These are phyloP conservation scores for Blastobasis lacticolella DNA, from an alignment of 2,888 invertebrate species.

Conservation along the genomic window DNA sequence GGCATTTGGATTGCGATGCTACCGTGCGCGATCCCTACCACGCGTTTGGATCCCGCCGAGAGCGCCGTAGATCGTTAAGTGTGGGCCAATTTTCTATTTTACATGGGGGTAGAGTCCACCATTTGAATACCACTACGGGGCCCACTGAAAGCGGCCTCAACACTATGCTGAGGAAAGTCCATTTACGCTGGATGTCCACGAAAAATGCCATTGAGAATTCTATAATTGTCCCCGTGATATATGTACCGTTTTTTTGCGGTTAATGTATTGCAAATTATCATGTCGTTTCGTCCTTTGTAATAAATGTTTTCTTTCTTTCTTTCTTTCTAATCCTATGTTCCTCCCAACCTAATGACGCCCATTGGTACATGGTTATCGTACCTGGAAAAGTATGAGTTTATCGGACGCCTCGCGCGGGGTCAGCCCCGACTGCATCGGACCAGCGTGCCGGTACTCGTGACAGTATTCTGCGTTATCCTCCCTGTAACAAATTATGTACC, in stretches of 20 bases:
- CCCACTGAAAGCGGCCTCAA: too few species aligned
- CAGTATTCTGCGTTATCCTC: constrained; percentile 88
- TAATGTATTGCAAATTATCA: background rate
- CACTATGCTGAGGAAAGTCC: too few species aligned
- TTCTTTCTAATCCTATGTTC: too few species aligned
- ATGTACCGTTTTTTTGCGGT: too few species aligned
- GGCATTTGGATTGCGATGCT: too few species aligned
- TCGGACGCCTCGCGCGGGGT: constrained; percentile 96
- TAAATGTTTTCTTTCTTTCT: constrained; percentile 1
- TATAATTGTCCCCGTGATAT: too few species aligned
- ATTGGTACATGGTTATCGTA: constrained; percentile 25
- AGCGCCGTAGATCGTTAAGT: background rate
- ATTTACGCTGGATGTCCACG: too few species aligned
- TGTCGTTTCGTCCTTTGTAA: background rate
- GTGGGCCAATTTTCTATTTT: background rate
- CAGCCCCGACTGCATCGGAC: constrained; percentile 94
- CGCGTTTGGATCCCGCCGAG: background rate
- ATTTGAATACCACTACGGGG: too few species aligned
- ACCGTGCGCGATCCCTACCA: too few species aligned
- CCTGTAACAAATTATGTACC: constrained; percentile 71
- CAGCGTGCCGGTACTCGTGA: constrained; percentile 85
- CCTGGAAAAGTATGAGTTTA: constrained; percentile 88
- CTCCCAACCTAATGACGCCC: too few species aligned
- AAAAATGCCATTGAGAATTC: too few species aligned
- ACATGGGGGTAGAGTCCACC: too few species aligned